A percentile compares a stretch with the other conserved stretches of the same genome.
Conservation (phyloP, 2,113 vertebrate genomes). For the Carassius gibelio region DNA sequence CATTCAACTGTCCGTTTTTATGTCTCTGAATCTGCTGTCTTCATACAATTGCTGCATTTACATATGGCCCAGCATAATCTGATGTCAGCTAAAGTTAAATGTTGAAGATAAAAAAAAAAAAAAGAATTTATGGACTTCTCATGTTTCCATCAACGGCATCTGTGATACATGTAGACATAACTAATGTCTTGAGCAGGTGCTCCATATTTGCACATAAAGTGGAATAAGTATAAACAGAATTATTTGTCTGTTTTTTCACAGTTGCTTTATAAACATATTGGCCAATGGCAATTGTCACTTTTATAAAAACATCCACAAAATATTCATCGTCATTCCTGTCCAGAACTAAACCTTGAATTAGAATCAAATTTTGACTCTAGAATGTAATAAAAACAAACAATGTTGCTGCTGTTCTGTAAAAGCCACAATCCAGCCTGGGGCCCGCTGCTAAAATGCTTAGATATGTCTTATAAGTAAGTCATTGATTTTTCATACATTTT, state of each 20-base stretch:
- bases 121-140: constrained; percentile 62
- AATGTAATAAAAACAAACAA: background rate
- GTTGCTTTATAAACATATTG: background rate
- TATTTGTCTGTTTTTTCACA: background rate
- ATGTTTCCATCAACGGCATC: constrained; percentile 55
- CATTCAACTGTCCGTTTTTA: background rate
- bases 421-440: background rate
- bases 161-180: constrained; percentile 50
- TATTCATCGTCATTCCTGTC: background rate
- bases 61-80: constrained; percentile 8
- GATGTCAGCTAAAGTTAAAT: constrained; percentile 54
- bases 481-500: background rate
- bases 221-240: constrained; percentile 39
- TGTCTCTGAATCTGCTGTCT: background rate
- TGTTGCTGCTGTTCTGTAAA: background rate
- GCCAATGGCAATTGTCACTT: background rate
- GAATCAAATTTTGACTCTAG: background rate
- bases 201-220: constrained; percentile 34
- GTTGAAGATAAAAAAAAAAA: constrained; percentile 50
- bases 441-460: background rate
- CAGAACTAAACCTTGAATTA: background rate
- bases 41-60: background rate
- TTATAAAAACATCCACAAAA: background rate
- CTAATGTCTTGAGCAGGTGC: constrained; percentile 52
- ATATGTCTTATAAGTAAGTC: background rate